Evolutionary conservation across 2,113 vertebrate genomes (phyloP).

Genomic region (Epinephelus lanceolatus): DNA sequence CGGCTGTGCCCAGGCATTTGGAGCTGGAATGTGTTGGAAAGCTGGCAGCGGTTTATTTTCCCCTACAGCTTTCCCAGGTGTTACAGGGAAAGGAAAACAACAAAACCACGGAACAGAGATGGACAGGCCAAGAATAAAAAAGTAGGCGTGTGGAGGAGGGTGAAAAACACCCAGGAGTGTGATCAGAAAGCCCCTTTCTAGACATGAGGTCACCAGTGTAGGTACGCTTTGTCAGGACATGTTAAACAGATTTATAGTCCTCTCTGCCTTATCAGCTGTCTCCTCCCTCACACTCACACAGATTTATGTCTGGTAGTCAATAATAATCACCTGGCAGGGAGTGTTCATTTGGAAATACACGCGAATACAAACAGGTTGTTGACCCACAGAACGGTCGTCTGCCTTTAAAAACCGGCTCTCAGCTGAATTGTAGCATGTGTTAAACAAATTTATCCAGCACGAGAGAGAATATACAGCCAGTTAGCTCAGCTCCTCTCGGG

Average conservation of each 20-base stretch:
- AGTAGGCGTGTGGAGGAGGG: slow-evolving; percentile 21
- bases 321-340: slow-evolving; percentile 54
- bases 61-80: slow-evolving; percentile 80
- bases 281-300: slow-evolving; percentile 44
- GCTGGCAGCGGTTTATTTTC: slow-evolving; percentile 69
- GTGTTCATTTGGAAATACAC: slow-evolving; percentile 34
- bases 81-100: slow-evolving; percentile 69
- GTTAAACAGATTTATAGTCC: slow-evolving; percentile 57
- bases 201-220: slow-evolving; percentile 81
- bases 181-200: slow-evolving; percentile 70
- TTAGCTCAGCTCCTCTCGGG: slow-evolving; percentile 8
- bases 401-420: slow-evolving; percentile 19
- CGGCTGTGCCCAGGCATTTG: slow-evolving; percentile 71
- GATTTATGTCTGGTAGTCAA: slow-evolving; percentile 61
- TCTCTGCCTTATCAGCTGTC: slow-evolving; percentile 56
- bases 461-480: background rate
- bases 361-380: slow-evolving; percentile 9
- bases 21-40: slow-evolving; percentile 76
- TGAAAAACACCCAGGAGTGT: slow-evolving; percentile 61
- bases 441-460: slow-evolving; percentile 9
- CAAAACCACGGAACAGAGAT: slow-evolving; percentile 48
- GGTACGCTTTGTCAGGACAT: slow-evolving; percentile 62
- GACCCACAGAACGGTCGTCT: slow-evolving; percentile 32
- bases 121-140: slow-evolving; percentile 40
- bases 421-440: background rate